Base-by-base conservation (phyloP, 2,888 invertebrate genomes). In the Euclidia mi region DNA sequence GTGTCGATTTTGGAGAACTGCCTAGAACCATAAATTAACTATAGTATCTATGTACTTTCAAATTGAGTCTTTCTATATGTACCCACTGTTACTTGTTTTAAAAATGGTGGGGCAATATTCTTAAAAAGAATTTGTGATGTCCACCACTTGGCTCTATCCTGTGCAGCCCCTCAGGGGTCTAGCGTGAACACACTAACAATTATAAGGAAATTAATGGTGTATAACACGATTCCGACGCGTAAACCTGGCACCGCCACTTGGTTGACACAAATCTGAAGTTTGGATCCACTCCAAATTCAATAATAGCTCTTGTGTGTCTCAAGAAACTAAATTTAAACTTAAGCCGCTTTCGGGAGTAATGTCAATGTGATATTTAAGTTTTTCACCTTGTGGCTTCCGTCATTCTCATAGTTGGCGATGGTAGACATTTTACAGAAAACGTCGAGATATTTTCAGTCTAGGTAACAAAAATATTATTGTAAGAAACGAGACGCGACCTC, bases 211-310 rank as follows among this genome's bases (percentile, higher is more conserved):
- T 75, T 73, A 76, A 78, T 78, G 69, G 71, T 60, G 62, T 71
- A 76, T 68, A 77, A 73, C 76, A 70, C 58, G 63, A 78, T 78
- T 77, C 69, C 44, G 61, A 80, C 75, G 79, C 85, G 85, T 90
- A 90, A 90, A 90, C 90, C 84, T 85, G 79, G 76, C 76, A 77
- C 76, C 77, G 82, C 79, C 83, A 89, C 85, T 90, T 88, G 90
- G 89, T 89, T 84, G 86, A 85, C 87, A 84, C 84, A 81, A 80
- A 79, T 82, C 73, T 75, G 70, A 62, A 77, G 72, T 66, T 87
- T 91, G 91, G 91, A 84, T 52, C 55, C 65, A 49, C 61, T 89
- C 91, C 91, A 91, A 90, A 85, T 87, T 86, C 87, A 87, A 90
- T 91, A 88, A 89, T 87, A 82, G 84, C 76, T 81, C 79, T 79